These are phyloP conservation scores for Anaspis maculata DNA, from an alignment of 2,888 invertebrate species.

Conservation along the genomic window DNA sequence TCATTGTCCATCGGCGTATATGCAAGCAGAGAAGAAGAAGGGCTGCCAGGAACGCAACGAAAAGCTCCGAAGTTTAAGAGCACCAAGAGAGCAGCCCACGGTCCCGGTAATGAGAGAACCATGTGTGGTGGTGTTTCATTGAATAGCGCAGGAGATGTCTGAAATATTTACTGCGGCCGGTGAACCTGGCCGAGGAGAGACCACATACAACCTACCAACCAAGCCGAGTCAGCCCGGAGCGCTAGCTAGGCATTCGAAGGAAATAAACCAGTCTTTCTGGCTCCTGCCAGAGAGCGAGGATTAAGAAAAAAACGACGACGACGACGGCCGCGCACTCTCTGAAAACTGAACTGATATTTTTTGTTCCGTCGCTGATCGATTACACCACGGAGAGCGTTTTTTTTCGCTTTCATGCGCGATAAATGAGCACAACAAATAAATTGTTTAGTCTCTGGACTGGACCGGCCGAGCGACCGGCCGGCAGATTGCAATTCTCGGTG, in stretches of 20 bases:
- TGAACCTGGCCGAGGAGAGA: slow-evolving; percentile 32
- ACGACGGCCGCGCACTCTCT: too few relatives aligned
- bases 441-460: slow-evolving; percentile 8
- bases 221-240: slow-evolving; percentile 18
- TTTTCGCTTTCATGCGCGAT: slow-evolving; percentile 11
- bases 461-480: too few relatives aligned
- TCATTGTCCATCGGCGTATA: too few relatives aligned
- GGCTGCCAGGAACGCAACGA: too few relatives aligned
- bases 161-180: slow-evolving; percentile 39
- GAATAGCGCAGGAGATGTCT: slow-evolving; percentile 33
- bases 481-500: too few relatives aligned
- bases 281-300: slow-evolving; percentile 31
- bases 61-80: too few relatives aligned
- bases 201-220: too few relatives aligned
- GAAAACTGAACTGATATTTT: slow-evolving; percentile 31
- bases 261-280: slow-evolving; percentile 39
- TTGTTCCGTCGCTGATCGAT: slow-evolving; percentile 26
- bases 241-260: slow-evolving; percentile 25
- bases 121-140: slow-evolving; percentile 30
- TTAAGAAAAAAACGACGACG: slow-evolving; percentile 22
- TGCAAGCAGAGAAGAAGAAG: too few relatives aligned
- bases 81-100: too few relatives aligned
- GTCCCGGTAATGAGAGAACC: slow-evolving; percentile 34
- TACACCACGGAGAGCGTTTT: slow-evolving; percentile 15
- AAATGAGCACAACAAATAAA: slow-evolving; percentile 13